Percentiles rank a stretch among this genome's conserved stretches.
Conservation (phyloP, 2,888 invertebrate species). For the Ennomos quercinarius region DNA sequence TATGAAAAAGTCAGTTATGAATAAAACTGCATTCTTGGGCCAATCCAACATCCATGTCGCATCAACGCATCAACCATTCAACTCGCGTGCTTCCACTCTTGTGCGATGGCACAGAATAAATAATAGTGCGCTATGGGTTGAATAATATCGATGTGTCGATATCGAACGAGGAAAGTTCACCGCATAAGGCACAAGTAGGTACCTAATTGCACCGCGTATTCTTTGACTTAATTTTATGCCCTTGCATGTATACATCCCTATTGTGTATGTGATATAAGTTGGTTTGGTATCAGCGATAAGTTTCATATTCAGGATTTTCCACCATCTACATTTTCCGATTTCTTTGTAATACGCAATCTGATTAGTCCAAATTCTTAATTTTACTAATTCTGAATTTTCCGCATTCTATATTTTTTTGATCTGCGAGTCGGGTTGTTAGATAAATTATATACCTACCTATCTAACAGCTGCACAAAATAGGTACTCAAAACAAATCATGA, state of each 20-base stretch:
- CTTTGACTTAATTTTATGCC: constrained; percentile 4
- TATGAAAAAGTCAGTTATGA: constrained; percentile 7
- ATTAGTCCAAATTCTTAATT: no score
- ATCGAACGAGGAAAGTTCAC: constrained; percentile 34
- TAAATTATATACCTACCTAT: no score
- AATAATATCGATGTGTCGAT: constrained; percentile 38
- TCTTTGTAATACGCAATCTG: no score
- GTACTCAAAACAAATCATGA: no score
- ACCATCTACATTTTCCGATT: no score
- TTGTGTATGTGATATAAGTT: no score
- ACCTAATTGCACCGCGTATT: constrained; percentile 1
- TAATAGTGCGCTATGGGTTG: constrained; percentile 10
- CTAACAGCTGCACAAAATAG: not conserved
- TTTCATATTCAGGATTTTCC: no score
- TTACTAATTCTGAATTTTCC: no score
- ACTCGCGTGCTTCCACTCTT: constrained; percentile 20
- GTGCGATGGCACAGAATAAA: not conserved
- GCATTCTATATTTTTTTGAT: no score
- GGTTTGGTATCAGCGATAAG: no score
- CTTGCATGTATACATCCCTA: not conserved
- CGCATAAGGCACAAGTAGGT: constrained; percentile 19
- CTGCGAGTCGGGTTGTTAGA: no score
- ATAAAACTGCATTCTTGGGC: constrained; percentile 23
- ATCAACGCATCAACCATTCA: constrained; percentile 30
- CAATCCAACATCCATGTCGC: constrained; percentile 30